Conservation (phyloP, 2,888 invertebrate genomes). For the Tetranychus truncatus region DNA sequence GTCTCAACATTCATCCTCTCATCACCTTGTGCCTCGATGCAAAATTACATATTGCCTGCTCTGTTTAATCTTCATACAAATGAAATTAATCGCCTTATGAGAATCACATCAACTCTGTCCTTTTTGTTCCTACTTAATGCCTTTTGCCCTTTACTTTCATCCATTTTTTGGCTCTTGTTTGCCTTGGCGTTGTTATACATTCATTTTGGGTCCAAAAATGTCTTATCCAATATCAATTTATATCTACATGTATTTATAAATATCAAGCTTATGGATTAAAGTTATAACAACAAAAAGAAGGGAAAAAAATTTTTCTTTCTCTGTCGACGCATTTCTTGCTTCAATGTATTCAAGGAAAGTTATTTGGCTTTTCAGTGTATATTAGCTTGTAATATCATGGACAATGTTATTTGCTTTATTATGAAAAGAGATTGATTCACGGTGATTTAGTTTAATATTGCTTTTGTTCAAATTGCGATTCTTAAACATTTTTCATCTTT, state of each 20-base stretch:
- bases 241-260: too few relatives aligned
- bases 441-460: not conserved
- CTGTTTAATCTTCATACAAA: not conserved
- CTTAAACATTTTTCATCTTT: too few relatives aligned
- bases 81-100: not conserved
- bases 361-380: not conserved
- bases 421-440: not conserved
- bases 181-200: too few relatives aligned
- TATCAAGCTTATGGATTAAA: too few relatives aligned
- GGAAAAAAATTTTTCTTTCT: too few relatives aligned
- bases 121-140: not conserved
- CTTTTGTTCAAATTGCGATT: not conserved
- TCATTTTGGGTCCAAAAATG: too few relatives aligned
- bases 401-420: not conserved
- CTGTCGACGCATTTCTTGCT: not conserved
- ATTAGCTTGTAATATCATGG: not conserved
- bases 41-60: not conserved
- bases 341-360: not conserved
- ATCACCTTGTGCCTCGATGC: not conserved
- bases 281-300: too few relatives aligned
- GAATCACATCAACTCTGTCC: not conserved
- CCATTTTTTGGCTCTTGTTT: too few relatives aligned
- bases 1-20: not conserved
- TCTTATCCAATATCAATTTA: too few relatives aligned
- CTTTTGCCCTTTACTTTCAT: not conserved